Evolutionary conservation across 2,113 vertebrate genomes (phyloP).

Genomic region (Tyto alba): DNA sequence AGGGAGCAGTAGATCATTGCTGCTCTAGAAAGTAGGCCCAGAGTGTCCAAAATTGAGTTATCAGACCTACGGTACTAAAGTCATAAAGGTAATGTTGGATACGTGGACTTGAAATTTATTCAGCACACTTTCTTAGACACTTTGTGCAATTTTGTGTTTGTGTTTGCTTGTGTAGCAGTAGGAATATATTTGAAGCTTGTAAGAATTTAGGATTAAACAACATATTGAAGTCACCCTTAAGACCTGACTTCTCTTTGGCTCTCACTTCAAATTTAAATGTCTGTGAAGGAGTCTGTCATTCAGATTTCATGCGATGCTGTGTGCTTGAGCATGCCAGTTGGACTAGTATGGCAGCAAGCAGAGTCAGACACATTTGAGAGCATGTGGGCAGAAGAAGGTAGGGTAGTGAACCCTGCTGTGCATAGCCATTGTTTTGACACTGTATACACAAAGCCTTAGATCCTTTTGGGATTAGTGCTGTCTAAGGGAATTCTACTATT

Average conservation of each 20-base stretch:
- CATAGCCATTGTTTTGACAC: neutral
- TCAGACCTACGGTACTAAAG: neutral
- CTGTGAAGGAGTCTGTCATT: neutral
- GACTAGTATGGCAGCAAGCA: neutral
- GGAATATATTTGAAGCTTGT: neutral
- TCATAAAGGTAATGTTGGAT: neutral
- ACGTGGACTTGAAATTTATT: neutral
- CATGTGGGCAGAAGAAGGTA: neutral
- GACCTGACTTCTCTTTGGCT: neutral
- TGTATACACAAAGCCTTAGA: neutral
- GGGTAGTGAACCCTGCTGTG: neutral
- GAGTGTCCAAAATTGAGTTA: neutral
- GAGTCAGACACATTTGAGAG: neutral
- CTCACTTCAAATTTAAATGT: neutral
- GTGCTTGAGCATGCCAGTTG: fast-evolving
- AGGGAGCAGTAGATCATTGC: neutral
- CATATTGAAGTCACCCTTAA: neutral
- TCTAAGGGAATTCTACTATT: neutral
- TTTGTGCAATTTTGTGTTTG: neutral
- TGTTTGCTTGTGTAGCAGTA: neutral
- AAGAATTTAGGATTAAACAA: neutral
- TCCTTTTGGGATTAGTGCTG: neutral
- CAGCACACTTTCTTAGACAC: neutral
- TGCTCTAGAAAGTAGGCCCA: neutral
- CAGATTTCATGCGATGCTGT: neutral